Evolutionary conservation across 2,888 invertebrate species (phyloP).

Genomic region (Gryllus longicercus): DNA sequence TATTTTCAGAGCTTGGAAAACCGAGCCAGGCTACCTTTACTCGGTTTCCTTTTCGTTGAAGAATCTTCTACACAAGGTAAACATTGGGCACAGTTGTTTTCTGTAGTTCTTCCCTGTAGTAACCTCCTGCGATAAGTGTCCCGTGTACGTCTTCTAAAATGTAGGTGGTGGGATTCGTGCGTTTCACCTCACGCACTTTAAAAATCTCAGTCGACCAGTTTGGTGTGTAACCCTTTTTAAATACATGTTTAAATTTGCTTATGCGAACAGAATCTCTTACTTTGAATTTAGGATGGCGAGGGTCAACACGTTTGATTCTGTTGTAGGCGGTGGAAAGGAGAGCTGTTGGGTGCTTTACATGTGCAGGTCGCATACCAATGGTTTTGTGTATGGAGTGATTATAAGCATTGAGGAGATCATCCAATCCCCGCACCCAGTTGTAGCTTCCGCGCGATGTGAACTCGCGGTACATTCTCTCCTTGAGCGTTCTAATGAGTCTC

Average conservation of each 20-base stretch:
- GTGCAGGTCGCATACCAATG: not conserved
- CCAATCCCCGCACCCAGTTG: not conserved
- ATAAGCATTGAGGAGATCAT: not conserved
- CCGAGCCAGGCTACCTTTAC: not conserved
- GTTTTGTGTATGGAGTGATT: not conserved
- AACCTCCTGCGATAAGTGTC: not conserved
- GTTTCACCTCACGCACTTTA: not conserved
- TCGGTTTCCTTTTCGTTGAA: not conserved
- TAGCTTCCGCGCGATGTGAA: not conserved
- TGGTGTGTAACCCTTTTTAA: not conserved
- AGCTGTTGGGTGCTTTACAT: not conserved
- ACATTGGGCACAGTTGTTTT: not conserved
- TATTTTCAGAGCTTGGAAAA: not conserved
- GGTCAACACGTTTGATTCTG: not conserved
- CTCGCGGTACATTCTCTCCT: not conserved
- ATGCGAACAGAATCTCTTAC: not conserved
- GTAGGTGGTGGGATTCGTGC: not conserved
- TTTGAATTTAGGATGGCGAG: not conserved
- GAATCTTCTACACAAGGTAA: not conserved
- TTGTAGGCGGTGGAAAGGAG: not conserved
- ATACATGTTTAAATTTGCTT: not conserved
- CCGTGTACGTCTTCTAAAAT: not conserved
- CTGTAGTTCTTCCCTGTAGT: not conserved
- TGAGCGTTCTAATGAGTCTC: not conserved
- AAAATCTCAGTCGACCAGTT: not conserved